Base-by-base conservation (phyloP, 2,888 invertebrate genomes). In the Agrochola macilenta region DNA sequence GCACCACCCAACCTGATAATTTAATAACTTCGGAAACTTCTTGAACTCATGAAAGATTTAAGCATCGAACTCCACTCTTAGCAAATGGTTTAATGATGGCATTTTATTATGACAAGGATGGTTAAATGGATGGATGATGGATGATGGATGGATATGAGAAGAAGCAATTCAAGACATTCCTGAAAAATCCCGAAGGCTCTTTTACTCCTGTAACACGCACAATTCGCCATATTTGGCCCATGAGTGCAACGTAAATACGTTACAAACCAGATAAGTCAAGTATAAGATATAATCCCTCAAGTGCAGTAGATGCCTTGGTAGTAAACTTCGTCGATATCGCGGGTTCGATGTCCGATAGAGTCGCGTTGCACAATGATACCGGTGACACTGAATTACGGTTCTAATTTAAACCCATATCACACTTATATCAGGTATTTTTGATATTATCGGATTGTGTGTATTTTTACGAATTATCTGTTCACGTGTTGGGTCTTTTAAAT, bases 291-390 rank as follows among this genome's bases (percentile, higher is more conserved):
- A 26, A 74, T 74, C 69, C 39, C 26, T 84, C 69, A 76, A 92
- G 91, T 92, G 91, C 89, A 91, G 89, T 85, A 80, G 88, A 85
- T 91, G 93, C 96, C 96, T 96, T 96, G 95, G 95, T 96, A 95
- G 93, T 95, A 94, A 95, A 96, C 96, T 95, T 96, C 86, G 93
- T 90, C 64, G 93, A 92, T 92, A 92, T 75, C 79, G 84, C 81
- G 86, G 90, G 96, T 93, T 96, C 96, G 93, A 93, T 89, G 95
- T 74, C 94, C 95, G 96, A 95, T 96, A 93, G 54, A 49, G 20
- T 35, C 60, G 43, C 61, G 78, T 79, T 82, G 81, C 77, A 85
- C 86, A 83, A 88, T 84, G 86, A 88, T 88, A 86, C 85, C 65
- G 77, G 82, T 95, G 95, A 94, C 95, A 96, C 92, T 96, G 95